Percentiles rank a stretch among this genome's conserved stretches.
These are phyloP conservation scores for Globodera ellingtonae DNA, from an alignment of 1,140 invertebrate genomes.

Conservation along the genomic window DNA sequence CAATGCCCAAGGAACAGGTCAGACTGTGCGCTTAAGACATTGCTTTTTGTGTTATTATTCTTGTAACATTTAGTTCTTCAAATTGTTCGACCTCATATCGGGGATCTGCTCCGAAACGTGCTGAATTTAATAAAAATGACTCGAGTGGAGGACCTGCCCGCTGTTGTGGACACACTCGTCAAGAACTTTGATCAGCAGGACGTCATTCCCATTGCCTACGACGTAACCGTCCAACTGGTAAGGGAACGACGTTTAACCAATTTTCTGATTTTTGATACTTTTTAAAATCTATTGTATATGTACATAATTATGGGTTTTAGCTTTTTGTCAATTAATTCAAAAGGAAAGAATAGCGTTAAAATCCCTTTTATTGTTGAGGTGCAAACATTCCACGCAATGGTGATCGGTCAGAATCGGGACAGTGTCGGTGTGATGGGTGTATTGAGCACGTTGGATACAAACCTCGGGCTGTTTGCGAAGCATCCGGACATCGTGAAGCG, in stretches of 20 bases:
- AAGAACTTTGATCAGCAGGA: slow-evolving; percentile 87
- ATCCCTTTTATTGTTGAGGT: slow-evolving; percentile 69
- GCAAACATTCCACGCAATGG: slow-evolving; percentile 83
- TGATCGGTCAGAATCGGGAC: slow-evolving; percentile 67
- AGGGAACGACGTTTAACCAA: neutral
- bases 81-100: slow-evolving; percentile 79
- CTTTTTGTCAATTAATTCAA: too few relatives aligned
- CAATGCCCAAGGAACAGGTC: slow-evolving; percentile 71
- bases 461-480: slow-evolving; percentile 90
- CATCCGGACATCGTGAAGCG: slow-evolving; percentile 80
- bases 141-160: slow-evolving; percentile 94
- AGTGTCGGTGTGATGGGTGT: slow-evolving; percentile 95
- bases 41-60: too few relatives aligned
- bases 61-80: slow-evolving; percentile 71
- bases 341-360: too few relatives aligned
- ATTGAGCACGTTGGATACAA: slow-evolving; percentile 91
- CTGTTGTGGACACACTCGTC: slow-evolving; percentile 92
- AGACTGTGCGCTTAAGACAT: neutral
- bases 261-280: too few relatives aligned
- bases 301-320: too few relatives aligned
- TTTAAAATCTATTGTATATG: too few relatives aligned
- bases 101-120: slow-evolving; percentile 65
- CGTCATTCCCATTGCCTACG: slow-evolving; percentile 86
- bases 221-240: slow-evolving; percentile 88
- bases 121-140: slow-evolving; percentile 90